Evolutionary conservation across 2,888 invertebrate genomes (phyloP).

Genomic region (Mongoloraphidia duomilia): DNA sequence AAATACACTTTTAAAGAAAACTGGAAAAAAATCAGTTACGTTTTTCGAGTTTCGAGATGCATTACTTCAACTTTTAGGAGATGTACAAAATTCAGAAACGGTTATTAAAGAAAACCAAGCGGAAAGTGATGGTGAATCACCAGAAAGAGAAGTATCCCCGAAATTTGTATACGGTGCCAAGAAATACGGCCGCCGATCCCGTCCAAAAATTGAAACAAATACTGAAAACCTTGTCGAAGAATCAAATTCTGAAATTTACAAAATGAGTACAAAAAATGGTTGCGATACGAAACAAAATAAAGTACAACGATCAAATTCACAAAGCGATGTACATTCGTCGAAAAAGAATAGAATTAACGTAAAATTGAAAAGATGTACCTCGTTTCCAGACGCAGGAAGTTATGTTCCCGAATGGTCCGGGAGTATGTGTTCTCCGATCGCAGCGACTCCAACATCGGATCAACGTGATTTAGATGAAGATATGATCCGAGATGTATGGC

Average conservation of each 20-base stretch:
- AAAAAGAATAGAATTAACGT: constrained; percentile 32
- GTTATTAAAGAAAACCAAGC: constrained; percentile 21
- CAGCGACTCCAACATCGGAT: not conserved
- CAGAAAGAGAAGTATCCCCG: constrained; percentile 57
- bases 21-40: constrained; percentile 37
- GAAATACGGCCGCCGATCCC: constrained; percentile 59
- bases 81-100: constrained; percentile 25
- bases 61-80: constrained; percentile 50
- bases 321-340: constrained; percentile 35
- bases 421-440: not conserved
- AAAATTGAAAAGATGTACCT: constrained; percentile 40
- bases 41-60: constrained; percentile 67
- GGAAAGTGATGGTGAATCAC: constrained; percentile 37
- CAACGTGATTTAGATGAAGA: constrained; percentile 34
- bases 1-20: constrained; percentile 38
- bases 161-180: constrained; percentile 59
- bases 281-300: constrained; percentile 10
- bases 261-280: constrained; percentile 12
- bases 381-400: constrained; percentile 28
- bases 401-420: not conserved
- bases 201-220: constrained; percentile 31
- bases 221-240: not conserved
- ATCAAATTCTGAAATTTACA: constrained; percentile 5
- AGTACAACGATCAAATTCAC: constrained; percentile 40
- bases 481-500: constrained; percentile 48